Conservation (phyloP, 2,797 vertebrate genomes). For the Orestias chungarensis region DNA sequence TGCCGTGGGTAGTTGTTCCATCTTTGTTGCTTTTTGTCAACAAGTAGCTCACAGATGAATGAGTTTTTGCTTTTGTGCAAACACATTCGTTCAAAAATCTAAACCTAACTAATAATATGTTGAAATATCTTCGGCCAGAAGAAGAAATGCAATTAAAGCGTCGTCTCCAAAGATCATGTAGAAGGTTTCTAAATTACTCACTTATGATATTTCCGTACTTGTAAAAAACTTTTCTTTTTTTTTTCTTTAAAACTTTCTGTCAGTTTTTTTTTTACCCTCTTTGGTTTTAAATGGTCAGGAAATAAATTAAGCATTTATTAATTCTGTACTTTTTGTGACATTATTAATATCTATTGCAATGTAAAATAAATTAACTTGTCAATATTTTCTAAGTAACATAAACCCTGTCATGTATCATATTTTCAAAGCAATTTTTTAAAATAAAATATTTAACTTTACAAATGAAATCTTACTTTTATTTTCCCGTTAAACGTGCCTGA, state of each 20-base stretch:
- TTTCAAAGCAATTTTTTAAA: not conserved
- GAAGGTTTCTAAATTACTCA: not conserved
- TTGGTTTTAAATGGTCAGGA: not conserved
- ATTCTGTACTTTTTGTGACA: not conserved
- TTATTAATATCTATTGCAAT: not conserved
- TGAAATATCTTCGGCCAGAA: constrained; percentile 3
- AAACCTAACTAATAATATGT: too few relatives aligned
- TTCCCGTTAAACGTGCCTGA: not conserved
- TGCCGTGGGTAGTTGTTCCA: not conserved
- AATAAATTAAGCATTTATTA: not conserved
- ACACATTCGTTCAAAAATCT: not conserved
- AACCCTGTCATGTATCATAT: not conserved
- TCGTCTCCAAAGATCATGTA: not conserved
- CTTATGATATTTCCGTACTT: not conserved
- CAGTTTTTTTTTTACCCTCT: not conserved
- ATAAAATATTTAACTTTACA: not conserved
- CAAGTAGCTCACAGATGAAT: not conserved
- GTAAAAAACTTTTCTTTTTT: not conserved
- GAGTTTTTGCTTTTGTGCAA: constrained; percentile 11
- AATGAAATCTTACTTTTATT: not conserved
- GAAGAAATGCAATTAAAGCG: constrained; percentile 4
- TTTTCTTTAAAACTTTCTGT: not conserved
- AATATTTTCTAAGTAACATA: not conserved
- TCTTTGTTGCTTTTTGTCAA: constrained; percentile 1
- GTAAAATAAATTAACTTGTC: not conserved